Base-by-base conservation (phyloP, 2,888 invertebrate species). In the Neoaliturus tenellus region DNA sequence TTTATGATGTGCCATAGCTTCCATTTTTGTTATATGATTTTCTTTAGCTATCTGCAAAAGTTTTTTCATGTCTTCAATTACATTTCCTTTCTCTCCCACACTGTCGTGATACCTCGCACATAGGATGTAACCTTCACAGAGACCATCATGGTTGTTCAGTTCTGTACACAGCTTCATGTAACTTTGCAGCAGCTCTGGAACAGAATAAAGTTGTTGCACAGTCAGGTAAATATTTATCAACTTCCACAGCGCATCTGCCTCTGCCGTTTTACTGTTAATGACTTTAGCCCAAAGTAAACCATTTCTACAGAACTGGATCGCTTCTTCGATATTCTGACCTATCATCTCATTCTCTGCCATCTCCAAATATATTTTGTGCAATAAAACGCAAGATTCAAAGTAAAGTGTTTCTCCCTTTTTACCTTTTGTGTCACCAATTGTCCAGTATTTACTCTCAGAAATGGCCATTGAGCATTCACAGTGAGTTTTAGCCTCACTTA, bases 241-340 rank as follows among this genome's bases (percentile, higher is more conserved):
- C 17, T 62, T 62, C 4, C 17, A 3, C 28, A 62, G 62, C 8
- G 62, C 62, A 28, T 62, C 28, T 6, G 31, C 62, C 17, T 62
- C 62, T 3, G 28, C 31, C 10, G 5, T 8, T 31, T 62, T 62
- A 14, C 17, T 31, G 17, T 31, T 62, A 12, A 62, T 28, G 3
- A 62, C 28, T 31, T 62, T 62, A 12, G 62, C 62, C 62, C 62
- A 62, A 8, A 62, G 62, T 62, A 62, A 62, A 28, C 62, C 31
- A 31, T 62, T 62, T 62, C 62, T 62, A 17, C 62, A 62, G 0
- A 62, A 14, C 17, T 62, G 62, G 1, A 62, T 62, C 14, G 62
- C 62, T 14, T 62, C 28, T 12, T 62, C 62, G 14, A 17, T 62
- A 28, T 62, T 62, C 14, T 25, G 28, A 62, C n/a, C 3, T 1